Conservation (phyloP, 2,113 vertebrate genomes). For the Campylorhamphus procurvoides region DNA sequence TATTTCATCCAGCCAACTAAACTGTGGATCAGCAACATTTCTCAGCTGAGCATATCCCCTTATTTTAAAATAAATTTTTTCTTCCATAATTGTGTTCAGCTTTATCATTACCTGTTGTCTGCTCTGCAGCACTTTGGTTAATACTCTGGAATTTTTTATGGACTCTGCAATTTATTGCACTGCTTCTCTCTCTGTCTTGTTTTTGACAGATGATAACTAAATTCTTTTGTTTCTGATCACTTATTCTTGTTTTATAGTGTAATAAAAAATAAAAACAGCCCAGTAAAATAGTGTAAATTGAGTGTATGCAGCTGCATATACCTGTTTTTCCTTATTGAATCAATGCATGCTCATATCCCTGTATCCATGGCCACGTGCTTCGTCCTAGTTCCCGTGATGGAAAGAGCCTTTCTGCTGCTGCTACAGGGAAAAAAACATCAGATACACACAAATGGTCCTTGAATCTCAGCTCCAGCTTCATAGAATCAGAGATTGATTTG, state of each 20-base stretch:
- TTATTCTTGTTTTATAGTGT: constrained; percentile 47
- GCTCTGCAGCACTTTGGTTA: constrained; percentile 3
- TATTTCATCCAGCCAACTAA: neutral
- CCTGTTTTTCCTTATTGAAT: neutral
- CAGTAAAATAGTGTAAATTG: constrained; percentile 29
- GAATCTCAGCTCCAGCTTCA: neutral
- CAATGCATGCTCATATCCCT: neutral
- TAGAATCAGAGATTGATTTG: neutral
- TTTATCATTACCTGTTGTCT: constrained; percentile 27
- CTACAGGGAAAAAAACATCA: neutral
- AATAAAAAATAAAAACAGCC: constrained; percentile 50
- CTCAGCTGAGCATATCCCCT: neutral
- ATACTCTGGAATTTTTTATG: neutral
- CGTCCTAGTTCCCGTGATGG: neutral
- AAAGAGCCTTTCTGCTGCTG: neutral
- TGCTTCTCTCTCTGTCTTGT: constrained; percentile 31
- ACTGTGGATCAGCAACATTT: neutral
- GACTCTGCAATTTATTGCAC: constrained; percentile 20
- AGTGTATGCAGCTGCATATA: neutral
- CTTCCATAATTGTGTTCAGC: neutral
- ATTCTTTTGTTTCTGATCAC: constrained; percentile 63
- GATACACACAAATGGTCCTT: accelerated
- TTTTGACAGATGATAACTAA: constrained; percentile 40
- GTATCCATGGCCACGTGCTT: neutral
- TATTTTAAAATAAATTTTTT: neutral